Evolutionary conservation across 2,113 vertebrate species (phyloP).

Genomic region (Zeus faber): DNA sequence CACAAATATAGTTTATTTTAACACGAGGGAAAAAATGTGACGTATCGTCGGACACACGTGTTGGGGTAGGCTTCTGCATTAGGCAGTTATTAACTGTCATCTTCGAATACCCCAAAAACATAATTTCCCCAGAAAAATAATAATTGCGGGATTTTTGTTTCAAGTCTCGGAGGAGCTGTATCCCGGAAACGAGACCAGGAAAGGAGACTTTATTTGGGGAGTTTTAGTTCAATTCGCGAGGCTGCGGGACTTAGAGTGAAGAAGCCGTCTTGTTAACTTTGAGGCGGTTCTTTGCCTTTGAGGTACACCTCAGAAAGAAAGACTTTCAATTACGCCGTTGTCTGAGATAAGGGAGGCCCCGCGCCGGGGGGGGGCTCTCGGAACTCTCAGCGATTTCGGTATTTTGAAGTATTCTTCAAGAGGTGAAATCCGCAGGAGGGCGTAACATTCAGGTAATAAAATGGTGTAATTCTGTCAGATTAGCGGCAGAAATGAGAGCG

Average conservation of each 20-base stretch:
- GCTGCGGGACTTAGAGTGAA: conserved; percentile 21
- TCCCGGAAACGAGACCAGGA: conserved; percentile 37
- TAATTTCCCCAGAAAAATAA: conserved; percentile 27
- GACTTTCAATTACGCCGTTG: conserved; percentile 47
- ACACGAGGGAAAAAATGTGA: conserved; percentile 12
- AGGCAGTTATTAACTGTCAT: conserved; percentile 43
- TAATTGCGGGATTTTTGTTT: conserved; percentile 37
- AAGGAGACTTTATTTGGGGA: conserved; percentile 36
- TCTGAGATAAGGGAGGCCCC: conserved; percentile 40
- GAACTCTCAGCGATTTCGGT: conserved; percentile 37
- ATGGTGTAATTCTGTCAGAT: conserved; percentile 68
- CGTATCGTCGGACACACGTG: neutral
- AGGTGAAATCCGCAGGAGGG: conserved; percentile 56
- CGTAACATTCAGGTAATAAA: conserved; percentile 62
- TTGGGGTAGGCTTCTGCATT: conserved; percentile 13
- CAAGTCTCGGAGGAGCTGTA: conserved; percentile 23
- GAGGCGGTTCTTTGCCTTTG: conserved; percentile 20
- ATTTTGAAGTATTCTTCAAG: conserved; percentile 41
- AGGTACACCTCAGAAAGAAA: conserved; percentile 5
- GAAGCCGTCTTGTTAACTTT: conserved; percentile 18
- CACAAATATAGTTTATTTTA: conserved; percentile 1
- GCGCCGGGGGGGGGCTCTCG: conserved; percentile 40
- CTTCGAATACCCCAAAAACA: conserved; percentile 23
- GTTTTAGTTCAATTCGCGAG: too few species aligned
- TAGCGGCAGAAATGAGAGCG: conserved; percentile 60